These are phyloP conservation scores for Trileptium ribeirensis DNA, from an alignment of 2,888 invertebrate species.

Conservation along the genomic window DNA sequence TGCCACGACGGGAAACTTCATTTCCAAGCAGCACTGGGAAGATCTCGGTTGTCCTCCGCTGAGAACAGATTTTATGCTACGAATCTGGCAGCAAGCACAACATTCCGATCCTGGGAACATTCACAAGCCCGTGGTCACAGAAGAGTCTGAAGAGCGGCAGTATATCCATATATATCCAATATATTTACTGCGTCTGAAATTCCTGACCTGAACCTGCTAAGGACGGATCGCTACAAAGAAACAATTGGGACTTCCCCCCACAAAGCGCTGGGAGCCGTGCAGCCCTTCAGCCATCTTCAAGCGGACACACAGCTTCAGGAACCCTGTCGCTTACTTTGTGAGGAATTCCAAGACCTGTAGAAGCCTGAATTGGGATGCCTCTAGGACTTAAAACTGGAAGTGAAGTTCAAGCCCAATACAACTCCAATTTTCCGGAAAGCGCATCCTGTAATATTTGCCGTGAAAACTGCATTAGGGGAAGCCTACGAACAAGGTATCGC, in stretches of 20 bases:
- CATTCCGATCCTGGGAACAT: too few relatives aligned
- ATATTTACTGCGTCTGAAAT: constrained; percentile 4
- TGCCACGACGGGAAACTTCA: constrained; percentile 21
- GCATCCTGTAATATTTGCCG: not conserved
- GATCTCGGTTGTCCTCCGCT: constrained; percentile 15
- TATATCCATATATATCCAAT: too few relatives aligned
- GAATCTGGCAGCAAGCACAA: too few relatives aligned
- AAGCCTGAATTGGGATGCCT: constrained; percentile 6
- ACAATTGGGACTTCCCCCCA: not conserved
- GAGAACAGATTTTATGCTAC: too few relatives aligned
- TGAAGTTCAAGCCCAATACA: not conserved
- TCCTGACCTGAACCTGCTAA: not conserved
- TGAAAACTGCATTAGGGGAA: not conserved
- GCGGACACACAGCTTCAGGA: too few relatives aligned
- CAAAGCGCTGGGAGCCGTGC: too few relatives aligned
- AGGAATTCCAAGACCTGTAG: not conserved
- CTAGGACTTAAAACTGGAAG: not conserved
- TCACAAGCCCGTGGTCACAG: too few relatives aligned
- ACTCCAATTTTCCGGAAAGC: not conserved
- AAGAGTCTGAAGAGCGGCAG: too few relatives aligned
- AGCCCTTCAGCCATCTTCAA: too few relatives aligned
- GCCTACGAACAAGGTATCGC: constrained; percentile 1
- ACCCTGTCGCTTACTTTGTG: not conserved
- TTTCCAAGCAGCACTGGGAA: constrained; percentile 3
- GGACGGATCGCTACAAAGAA: not conserved